These are phyloP conservation scores for Phataginus tetradactyla DNA, from an alignment of 2,797 vertebrate species.

Conservation along the genomic window DNA sequence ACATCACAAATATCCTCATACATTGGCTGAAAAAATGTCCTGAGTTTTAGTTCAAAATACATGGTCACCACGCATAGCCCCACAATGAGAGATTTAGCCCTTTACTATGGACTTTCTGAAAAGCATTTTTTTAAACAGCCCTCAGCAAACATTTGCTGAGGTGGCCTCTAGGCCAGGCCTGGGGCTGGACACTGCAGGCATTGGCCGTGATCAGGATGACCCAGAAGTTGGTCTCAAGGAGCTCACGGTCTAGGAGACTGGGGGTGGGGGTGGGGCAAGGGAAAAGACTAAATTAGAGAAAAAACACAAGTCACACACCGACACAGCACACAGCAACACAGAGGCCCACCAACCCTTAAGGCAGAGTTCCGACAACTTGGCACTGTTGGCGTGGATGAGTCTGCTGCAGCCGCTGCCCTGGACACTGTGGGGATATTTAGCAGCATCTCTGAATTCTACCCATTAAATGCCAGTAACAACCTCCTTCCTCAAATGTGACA, in stretches of 20 bases:
- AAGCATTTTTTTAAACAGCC: neutral
- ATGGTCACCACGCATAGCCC: neutral
- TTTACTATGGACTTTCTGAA: neutral
- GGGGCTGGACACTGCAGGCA: neutral
- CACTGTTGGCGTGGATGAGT: neutral
- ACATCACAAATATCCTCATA: neutral
- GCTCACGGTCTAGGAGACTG: too few relatives aligned
- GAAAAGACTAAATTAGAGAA: neutral
- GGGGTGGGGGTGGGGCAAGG: rapidly evolving
- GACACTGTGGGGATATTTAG: neutral
- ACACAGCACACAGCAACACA: neutral
- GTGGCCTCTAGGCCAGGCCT: neutral
- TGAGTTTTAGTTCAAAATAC: neutral
- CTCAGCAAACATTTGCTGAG: neutral
- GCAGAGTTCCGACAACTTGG: neutral
- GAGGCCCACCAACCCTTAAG: neutral
- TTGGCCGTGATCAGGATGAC: neutral
- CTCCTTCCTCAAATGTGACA: neutral
- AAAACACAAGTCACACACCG: neutral
- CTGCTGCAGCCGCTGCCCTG: neutral
- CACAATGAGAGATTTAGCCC: neutral
- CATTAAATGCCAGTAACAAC: neutral
- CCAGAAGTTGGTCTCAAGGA: neutral
- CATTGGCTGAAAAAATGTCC: neutral
- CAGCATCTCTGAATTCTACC: neutral